These are phyloP conservation scores for Chelon auratus DNA, from an alignment of 2,797 vertebrate species.

Conservation along the genomic window DNA sequence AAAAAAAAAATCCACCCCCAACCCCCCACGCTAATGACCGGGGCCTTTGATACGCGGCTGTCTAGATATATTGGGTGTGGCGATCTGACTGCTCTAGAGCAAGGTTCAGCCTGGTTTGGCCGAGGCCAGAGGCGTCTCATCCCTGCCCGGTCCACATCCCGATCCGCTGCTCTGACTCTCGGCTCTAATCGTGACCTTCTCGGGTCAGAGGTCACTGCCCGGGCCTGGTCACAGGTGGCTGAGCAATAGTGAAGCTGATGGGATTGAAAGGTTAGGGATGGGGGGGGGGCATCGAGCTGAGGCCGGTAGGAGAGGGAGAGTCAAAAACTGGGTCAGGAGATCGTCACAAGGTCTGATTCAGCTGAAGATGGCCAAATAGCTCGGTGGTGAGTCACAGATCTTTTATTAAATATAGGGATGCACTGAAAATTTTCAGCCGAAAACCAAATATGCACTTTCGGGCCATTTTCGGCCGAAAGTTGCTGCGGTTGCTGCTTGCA, in stretches of 20 bases:
- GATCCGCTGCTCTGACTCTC: conserved; percentile 50
- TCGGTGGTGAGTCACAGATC: not conserved
- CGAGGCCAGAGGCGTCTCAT: conserved; percentile 37
- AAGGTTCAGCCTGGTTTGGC: conserved; percentile 34
- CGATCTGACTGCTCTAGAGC: conserved; percentile 38
- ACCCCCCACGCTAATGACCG: conserved; percentile 61
- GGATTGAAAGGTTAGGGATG: conserved; percentile 79
- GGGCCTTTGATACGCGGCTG: conserved; percentile 65
- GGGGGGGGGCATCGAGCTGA: conserved; percentile 36
- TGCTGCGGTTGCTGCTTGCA: too few relatives aligned
- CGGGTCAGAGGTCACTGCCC: conserved; percentile 65
- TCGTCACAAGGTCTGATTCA: conserved; percentile 77
- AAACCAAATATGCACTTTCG: too few relatives aligned
- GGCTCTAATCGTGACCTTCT: conserved; percentile 64
- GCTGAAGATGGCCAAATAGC: not conserved
- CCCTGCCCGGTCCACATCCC: conserved; percentile 36
- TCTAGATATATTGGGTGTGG: conserved; percentile 54
- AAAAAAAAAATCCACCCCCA: conserved; percentile 31
- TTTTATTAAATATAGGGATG: too few relatives aligned
- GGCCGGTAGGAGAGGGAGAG: conserved; percentile 57
- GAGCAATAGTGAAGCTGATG: conserved; percentile 77
- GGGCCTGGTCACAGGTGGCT: conserved; percentile 80
- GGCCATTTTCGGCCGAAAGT: too few relatives aligned
- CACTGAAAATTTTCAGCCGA: too few relatives aligned
- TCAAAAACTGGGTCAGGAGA: conserved; percentile 77